Percentiles rank a stretch among this genome's conserved stretches.
Conservation (phyloP, 2,888 invertebrate species). For the Drosophila lutescens region DNA sequence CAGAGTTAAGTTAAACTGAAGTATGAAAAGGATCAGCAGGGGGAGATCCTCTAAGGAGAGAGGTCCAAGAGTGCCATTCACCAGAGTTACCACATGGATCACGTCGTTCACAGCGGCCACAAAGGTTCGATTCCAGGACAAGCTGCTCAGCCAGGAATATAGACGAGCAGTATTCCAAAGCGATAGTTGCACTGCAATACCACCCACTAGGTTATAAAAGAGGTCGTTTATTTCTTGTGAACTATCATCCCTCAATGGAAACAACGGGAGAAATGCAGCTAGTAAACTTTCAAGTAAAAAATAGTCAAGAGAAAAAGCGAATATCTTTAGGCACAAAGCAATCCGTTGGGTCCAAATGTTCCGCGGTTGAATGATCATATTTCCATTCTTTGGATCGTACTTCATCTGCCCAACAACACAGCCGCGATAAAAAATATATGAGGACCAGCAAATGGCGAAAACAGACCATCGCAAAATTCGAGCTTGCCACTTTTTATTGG, state of each 20-base stretch:
- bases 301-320: background rate
- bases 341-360: background rate
- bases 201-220: background rate
- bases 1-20: background rate
- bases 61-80: background rate
- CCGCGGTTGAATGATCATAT: background rate
- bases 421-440: background rate
- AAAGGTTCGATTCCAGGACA: background rate
- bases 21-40: background rate
- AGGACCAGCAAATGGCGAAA: background rate
- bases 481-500: background rate
- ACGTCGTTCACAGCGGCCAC: background rate
- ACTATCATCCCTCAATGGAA: too few relatives aligned
- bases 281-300: rapidly evolving
- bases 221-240: too few relatives aligned
- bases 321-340: background rate
- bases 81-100: background rate
- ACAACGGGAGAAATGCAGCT: too few relatives aligned
- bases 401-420: background rate
- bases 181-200: background rate
- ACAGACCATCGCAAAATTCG: background rate
- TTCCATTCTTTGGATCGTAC: background rate
- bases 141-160: background rate
- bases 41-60: background rate
- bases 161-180: background rate